These are phyloP conservation scores for Leptinotarsa rubiginosa DNA, from an alignment of 2,888 invertebrate species.

Conservation along the genomic window DNA sequence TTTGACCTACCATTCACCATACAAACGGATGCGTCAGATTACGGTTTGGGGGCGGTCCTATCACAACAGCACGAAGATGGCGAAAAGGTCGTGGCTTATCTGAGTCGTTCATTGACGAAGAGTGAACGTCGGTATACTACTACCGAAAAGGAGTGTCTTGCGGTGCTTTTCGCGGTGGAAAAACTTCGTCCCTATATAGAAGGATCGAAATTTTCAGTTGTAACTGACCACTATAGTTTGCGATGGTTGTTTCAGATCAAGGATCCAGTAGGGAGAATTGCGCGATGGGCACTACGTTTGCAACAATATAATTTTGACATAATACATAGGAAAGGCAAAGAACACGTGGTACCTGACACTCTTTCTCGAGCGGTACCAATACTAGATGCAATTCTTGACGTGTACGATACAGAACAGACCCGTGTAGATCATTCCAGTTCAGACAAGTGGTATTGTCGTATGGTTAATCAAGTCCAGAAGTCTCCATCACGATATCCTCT, in stretches of 20 bases:
- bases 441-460: slow-evolving; percentile 40
- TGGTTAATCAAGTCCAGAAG: slow-evolving; percentile 34
- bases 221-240: slow-evolving; percentile 2
- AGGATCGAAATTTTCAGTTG: not conserved
- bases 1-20: slow-evolving; percentile 18
- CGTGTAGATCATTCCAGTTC: slow-evolving; percentile 15
- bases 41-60: slow-evolving; percentile 28
- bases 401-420: not conserved
- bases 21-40: slow-evolving; percentile 26
- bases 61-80: slow-evolving; percentile 23
- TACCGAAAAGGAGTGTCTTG: slow-evolving; percentile 46
- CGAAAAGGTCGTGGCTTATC: slow-evolving; percentile 37
- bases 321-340: slow-evolving; percentile 49
- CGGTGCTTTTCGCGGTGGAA: slow-evolving; percentile 37
- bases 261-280: slow-evolving; percentile 51
- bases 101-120: slow-evolving; percentile 35
- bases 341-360: slow-evolving; percentile 52
- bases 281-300: slow-evolving; percentile 47
- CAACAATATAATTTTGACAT: slow-evolving; percentile 44
- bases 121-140: slow-evolving; percentile 43
- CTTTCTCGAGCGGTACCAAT: slow-evolving; percentile 7
- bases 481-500: slow-evolving; percentile 37
- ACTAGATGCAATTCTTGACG: not conserved
- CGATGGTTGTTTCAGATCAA: slow-evolving; percentile 22
- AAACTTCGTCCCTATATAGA: slow-evolving; percentile 45